Conservation (phyloP, 2,797 vertebrate species). For the Macrochelys suwanniensis region DNA sequence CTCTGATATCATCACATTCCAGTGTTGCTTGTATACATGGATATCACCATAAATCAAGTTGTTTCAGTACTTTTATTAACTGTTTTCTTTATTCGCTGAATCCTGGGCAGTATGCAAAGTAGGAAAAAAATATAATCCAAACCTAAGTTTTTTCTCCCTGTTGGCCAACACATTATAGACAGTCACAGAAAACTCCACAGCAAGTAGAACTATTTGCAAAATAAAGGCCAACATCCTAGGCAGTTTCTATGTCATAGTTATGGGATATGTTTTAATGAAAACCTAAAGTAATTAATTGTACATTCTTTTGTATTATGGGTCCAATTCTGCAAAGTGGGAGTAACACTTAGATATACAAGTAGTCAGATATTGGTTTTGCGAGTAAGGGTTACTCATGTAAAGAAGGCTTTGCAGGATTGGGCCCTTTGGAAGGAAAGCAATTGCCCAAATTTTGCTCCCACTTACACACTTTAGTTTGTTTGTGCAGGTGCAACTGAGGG, state of each 20-base stretch:
- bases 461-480: background rate
- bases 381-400: slow-evolving; percentile 22
- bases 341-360: background rate
- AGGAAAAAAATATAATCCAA: background rate
- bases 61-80: slow-evolving; percentile 59
- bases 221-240: slow-evolving; percentile 32
- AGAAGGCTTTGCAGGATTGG: background rate
- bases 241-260: slow-evolving; percentile 6
- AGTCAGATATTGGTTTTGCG: background rate
- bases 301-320: background rate
- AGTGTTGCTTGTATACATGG: slow-evolving; percentile 42
- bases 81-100: slow-evolving; percentile 53
- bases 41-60: slow-evolving; percentile 68
- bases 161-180: slow-evolving; percentile 13
- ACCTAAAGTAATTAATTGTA: background rate
- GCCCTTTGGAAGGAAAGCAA: background rate
- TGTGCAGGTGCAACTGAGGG: background rate
- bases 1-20: slow-evolving; percentile 72
- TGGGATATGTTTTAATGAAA: slow-evolving; percentile 5
- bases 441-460: background rate
- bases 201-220: slow-evolving; percentile 49
- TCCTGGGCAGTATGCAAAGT: background rate
- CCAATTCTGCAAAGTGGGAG: background rate
- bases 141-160: slow-evolving; percentile 33
- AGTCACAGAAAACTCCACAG: slow-evolving; percentile 45